Conservation (phyloP, 1,140 invertebrate genomes). For the Tyrophagus putrescentiae region DNA sequence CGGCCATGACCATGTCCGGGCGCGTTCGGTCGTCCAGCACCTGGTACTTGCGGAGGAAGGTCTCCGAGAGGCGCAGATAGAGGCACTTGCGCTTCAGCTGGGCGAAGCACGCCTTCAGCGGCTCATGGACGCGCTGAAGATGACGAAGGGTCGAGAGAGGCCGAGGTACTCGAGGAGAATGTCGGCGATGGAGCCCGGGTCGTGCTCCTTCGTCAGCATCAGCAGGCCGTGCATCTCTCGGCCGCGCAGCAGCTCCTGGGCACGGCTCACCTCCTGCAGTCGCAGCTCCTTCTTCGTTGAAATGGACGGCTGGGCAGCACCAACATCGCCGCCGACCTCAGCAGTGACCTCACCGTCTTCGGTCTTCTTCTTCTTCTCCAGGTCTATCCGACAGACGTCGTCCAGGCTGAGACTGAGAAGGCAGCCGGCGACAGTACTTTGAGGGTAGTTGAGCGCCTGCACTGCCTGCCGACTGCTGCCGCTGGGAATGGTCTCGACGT, state of each 20-base stretch:
- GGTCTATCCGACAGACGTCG: background rate
- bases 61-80: slow-evolving; percentile 59
- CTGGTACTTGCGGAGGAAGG: slow-evolving; percentile 76
- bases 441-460: slow-evolving; percentile 49
- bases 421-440: slow-evolving; percentile 26
- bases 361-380: background rate
- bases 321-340: background rate
- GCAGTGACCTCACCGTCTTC: background rate
- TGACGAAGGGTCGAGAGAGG: slow-evolving; percentile 61
- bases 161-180: slow-evolving; percentile 57
- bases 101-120: slow-evolving; percentile 30
- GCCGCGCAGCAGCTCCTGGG: slow-evolving; percentile 20
- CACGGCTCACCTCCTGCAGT: slow-evolving; percentile 21
- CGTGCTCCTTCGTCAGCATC: slow-evolving; percentile 56
- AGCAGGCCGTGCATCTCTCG: slow-evolving; percentile 56
- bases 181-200: slow-evolving; percentile 59
- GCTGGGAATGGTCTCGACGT: slow-evolving; percentile 38
- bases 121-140: slow-evolving; percentile 60
- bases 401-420: slow-evolving; percentile 22
- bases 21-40: slow-evolving; percentile 66
- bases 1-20: slow-evolving; percentile 60
- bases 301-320: background rate
- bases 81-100: slow-evolving; percentile 39
- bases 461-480: slow-evolving; percentile 35
- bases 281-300: background rate